These are phyloP conservation scores for Pseudococcus viburni DNA, from an alignment of 2,888 invertebrate genomes.

Conservation along the genomic window DNA sequence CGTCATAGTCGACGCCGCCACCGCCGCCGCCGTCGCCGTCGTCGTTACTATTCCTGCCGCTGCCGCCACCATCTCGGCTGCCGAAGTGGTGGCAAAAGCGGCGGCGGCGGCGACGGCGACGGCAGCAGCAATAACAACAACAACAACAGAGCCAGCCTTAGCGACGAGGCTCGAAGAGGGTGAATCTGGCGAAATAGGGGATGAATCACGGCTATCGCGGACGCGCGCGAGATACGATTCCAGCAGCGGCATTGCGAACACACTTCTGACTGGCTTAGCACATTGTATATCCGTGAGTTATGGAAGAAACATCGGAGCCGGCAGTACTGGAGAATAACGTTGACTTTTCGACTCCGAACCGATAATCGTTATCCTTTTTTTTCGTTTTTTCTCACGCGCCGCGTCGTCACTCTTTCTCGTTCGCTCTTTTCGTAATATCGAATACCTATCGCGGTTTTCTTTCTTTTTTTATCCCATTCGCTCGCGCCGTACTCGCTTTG, in stretches of 20 bases:
- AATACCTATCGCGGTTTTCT: not conserved
- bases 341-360: slow-evolving; percentile 64
- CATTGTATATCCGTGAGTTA: slow-evolving; percentile 63
- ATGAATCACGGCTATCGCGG: slow-evolving; percentile 65
- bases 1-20: not conserved
- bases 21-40: not conserved
- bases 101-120: not conserved
- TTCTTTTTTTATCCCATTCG: not conserved
- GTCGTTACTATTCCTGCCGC: too few relatives aligned
- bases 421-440: not conserved
- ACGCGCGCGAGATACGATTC: slow-evolving; percentile 64
- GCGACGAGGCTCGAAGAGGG: slow-evolving; percentile 49
- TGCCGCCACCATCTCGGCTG: too few relatives aligned
- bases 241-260: slow-evolving; percentile 42
- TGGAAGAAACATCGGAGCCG: slow-evolving; percentile 58
- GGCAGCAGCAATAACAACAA: not conserved
- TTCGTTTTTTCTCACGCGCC: not conserved
- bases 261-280: slow-evolving; percentile 58
- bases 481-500: not conserved
- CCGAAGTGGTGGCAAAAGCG: not conserved
- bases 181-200: slow-evolving; percentile 63
- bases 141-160: not conserved
- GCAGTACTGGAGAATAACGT: slow-evolving; percentile 45
- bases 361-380: slow-evolving; percentile 64
- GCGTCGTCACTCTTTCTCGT: not conserved